Evolutionary conservation across 2,797 vertebrate species (phyloP).

Genomic region (Mallotus villosus): DNA sequence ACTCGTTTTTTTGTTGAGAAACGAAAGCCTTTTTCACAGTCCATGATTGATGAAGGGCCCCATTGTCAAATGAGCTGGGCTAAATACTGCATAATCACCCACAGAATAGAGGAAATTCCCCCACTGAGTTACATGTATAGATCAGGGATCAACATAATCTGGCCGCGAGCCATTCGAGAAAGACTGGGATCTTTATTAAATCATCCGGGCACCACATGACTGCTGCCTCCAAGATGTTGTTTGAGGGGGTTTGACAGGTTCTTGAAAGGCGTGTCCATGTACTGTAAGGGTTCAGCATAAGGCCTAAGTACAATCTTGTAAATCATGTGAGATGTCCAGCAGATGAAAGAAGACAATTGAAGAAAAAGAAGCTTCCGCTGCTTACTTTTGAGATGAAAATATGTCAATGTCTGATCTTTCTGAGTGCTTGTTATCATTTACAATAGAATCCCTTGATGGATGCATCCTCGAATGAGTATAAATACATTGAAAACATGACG

Average conservation of each 20-base stretch:
- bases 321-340: too few species aligned
- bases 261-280: neutral
- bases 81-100: slow-evolving; percentile 21
- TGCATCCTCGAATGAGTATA: too few species aligned
- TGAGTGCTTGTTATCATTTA: too few species aligned
- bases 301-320: too few species aligned
- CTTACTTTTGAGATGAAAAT: too few species aligned
- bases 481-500: too few species aligned
- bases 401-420: too few species aligned
- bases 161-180: neutral
- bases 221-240: neutral
- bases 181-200: slow-evolving; percentile 13
- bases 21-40: neutral
- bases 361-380: too few species aligned
- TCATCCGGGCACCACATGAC: slow-evolving; percentile 12
- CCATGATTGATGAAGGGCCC: slow-evolving; percentile 16
- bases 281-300: too few species aligned
- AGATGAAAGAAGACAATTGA: too few species aligned
- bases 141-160: slow-evolving; percentile 23
- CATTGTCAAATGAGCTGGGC: slow-evolving; percentile 12
- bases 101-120: slow-evolving; percentile 16
- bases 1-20: neutral
- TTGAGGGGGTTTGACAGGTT: neutral
- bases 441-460: too few species aligned
- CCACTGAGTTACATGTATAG: slow-evolving; percentile 7